Evolutionary conservation across 2,797 vertebrate species (phyloP).

Genomic region (Peromyscus nudipes): DNA sequence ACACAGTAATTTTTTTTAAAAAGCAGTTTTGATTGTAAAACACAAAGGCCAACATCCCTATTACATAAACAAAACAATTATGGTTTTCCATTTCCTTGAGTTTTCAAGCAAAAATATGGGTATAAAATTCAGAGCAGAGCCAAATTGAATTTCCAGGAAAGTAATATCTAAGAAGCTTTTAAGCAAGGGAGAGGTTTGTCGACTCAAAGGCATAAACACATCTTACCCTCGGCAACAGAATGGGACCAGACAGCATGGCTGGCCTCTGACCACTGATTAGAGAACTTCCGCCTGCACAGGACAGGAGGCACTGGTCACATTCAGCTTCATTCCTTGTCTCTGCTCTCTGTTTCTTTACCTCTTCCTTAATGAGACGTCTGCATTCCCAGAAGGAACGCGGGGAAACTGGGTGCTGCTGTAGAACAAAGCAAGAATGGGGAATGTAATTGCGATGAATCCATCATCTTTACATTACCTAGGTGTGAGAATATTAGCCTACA

Average conservation of each 20-base stretch:
- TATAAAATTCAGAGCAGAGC: slow-evolving; percentile 73
- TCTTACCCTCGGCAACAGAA: slow-evolving; percentile 68
- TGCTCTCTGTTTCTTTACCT: background rate
- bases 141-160: slow-evolving; percentile 80
- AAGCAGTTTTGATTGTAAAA: slow-evolving; percentile 65
- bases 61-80: slow-evolving; percentile 72
- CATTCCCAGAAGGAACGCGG: background rate
- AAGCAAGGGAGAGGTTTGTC: slow-evolving; percentile 71
- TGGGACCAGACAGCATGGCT: slow-evolving; percentile 26
- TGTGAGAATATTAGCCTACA: background rate
- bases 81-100: slow-evolving; percentile 73
- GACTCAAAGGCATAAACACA: slow-evolving; percentile 69
- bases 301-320: background rate
- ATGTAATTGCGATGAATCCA: background rate
- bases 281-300: slow-evolving; percentile 48
- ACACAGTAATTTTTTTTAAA: slow-evolving; percentile 33
- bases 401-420: background rate
- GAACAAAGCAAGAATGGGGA: background rate
- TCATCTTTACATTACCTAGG: background rate
- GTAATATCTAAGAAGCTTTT: slow-evolving; percentile 75
- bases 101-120: slow-evolving; percentile 76
- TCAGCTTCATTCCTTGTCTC: background rate
- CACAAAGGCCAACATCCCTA: slow-evolving; percentile 57
- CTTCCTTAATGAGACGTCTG: slow-evolving; percentile 22
- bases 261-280: slow-evolving; percentile 41